These are phyloP conservation scores for Enteromius mattozi DNA, from an alignment of 2,797 vertebrate genomes.

Conservation along the genomic window DNA sequence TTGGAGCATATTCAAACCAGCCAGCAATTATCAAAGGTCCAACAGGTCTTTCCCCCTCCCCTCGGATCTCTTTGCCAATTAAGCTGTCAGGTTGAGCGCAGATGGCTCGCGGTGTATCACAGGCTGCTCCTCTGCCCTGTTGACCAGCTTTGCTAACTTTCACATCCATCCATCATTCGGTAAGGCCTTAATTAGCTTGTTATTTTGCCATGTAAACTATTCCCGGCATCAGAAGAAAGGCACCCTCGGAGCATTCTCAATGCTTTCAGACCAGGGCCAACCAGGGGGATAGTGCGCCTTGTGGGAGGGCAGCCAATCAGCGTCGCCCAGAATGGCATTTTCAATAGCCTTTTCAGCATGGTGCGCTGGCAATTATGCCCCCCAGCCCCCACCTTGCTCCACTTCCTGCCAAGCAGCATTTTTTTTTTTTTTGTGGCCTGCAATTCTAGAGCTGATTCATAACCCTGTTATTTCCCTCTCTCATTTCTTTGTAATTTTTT, in stretches of 20 bases:
- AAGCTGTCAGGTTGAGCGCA: constrained; percentile 72
- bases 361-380: constrained; percentile 77
- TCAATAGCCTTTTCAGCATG: constrained; percentile 79
- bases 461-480: constrained; percentile 44
- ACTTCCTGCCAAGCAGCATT: constrained; percentile 74
- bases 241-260: constrained; percentile 55
- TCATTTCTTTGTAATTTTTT: constrained; percentile 61
- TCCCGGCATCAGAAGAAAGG: constrained; percentile 76
- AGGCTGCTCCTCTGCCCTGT: constrained; percentile 70
- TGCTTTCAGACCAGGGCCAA: constrained; percentile 69
- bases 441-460: constrained; percentile 63
- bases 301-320: constrained; percentile 74
- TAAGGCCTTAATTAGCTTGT: constrained; percentile 81
- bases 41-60: constrained; percentile 59
- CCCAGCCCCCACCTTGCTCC: constrained; percentile 58
- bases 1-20: constrained; percentile 55
- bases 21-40: constrained; percentile 53
- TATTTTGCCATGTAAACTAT: constrained; percentile 82
- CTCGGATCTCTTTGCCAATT: constrained; percentile 69
- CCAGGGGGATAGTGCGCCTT: constrained; percentile 68
- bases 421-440: constrained; percentile 49
- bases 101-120: constrained; percentile 58
- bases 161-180: constrained; percentile 72
- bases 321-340: constrained; percentile 74
- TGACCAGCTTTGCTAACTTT: constrained; percentile 68